These are phyloP conservation scores for Anguilla japonica DNA, from an alignment of 2,113 vertebrate genomes.

Conservation along the genomic window DNA sequence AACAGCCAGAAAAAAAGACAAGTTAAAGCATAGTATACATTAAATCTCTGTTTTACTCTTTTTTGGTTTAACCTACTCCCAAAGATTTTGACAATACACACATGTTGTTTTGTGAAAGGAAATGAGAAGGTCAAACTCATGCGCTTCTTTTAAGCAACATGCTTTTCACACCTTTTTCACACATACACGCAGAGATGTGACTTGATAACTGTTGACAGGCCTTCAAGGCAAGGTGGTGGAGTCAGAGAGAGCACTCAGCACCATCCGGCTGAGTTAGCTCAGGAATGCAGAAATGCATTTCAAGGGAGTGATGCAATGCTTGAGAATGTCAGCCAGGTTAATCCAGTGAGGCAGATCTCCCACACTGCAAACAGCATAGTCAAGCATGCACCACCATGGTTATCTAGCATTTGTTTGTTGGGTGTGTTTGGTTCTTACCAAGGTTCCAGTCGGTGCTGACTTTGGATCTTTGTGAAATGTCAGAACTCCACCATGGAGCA, in stretches of 20 bases:
- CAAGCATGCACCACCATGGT: not conserved
- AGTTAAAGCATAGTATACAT: not conserved
- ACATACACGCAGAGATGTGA: not conserved
- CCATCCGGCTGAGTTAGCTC: not conserved
- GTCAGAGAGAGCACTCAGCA: not conserved
- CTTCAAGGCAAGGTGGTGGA: not conserved
- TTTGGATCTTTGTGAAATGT: constrained; percentile 95
- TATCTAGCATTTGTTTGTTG: not conserved
- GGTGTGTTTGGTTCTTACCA: constrained; percentile 61
- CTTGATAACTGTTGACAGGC: not conserved
- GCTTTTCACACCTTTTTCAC: not conserved
- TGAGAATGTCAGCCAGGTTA: not conserved
- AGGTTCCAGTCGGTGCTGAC: constrained; percentile 64
- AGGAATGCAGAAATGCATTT: constrained; percentile 13
- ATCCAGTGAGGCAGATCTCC: not conserved
- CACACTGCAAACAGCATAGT: not conserved
- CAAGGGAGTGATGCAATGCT: not conserved
- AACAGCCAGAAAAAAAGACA: constrained; percentile 10
- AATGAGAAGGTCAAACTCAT: not conserved
- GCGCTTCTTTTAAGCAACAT: too few species aligned
- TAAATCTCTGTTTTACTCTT: too few species aligned
- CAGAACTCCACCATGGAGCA: constrained; percentile 85
- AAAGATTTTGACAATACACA: too few species aligned
- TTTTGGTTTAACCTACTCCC: too few species aligned
- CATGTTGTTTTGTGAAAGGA: not conserved